Base-by-base conservation (phyloP, 2,113 vertebrate species). In the Steatornis caripensis region DNA sequence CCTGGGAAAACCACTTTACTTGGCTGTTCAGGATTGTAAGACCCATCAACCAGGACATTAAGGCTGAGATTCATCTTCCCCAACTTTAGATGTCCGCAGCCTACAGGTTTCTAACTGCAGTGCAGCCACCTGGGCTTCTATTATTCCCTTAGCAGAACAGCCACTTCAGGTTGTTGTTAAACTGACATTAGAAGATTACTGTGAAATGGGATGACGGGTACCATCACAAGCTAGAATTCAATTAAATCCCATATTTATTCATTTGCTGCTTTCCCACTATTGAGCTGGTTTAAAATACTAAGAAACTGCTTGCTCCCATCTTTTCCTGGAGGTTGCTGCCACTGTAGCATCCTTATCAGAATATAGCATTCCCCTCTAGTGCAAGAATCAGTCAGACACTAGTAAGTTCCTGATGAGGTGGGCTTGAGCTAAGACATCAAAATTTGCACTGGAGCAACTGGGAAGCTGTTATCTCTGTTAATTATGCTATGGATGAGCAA, bases 301-400 rank as follows among this genome's bases (percentile, higher is more conserved):
- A 62, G n/a, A 55, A 82, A 75, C 6, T 8, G 11, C 17, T 86
- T 49, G 12, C 4, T 10, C 11, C 9, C 11, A 13, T 46, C 21
- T 71, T 81, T 53, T 57, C 49, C 45, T 27, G 27, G 2, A 69
- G 9, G 5, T 65, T 71, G 83, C 74, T 49, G 22, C 14, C n/a
- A 4, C 32, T 15, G 3, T 15, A 30, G 11, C 19, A 7, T 22
- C 20, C 22, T 87, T 54, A 55, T n/a, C 51, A 62, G 79, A 48
- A 49, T 24, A 48, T 12, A 58, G 1, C 8, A 21, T 66, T 74
- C 43, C 0, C 0, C 21, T 46, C 30, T 29, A n/a, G 3, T 41
- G 58, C 55, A 72, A 12, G 21, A 84, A 60, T 43, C 43, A 70
- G 8, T 19, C 51, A 64, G 15, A 21, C 62, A 54, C 4, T 4